phyloP scores from a whole-genome alignment of 2,113 vertebrate species.

The Otolemur garnettii region DNA sequence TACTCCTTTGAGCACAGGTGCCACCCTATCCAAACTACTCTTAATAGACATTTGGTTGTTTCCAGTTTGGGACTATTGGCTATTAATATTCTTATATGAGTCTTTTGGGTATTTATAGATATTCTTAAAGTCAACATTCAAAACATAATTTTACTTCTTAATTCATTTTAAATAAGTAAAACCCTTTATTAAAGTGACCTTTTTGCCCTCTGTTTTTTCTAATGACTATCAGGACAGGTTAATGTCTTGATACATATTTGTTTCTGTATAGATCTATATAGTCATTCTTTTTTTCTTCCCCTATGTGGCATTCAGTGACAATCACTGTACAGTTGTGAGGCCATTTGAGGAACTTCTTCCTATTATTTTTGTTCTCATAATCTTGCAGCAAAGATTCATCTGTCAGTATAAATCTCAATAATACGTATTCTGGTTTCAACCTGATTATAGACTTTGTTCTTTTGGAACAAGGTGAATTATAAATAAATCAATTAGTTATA shows the following conservation, averaged over 20 bases:
- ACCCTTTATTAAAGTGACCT: neutral
- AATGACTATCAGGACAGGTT: neutral
- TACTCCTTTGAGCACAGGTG: too few relatives aligned
- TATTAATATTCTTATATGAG: neutral
- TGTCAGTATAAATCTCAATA: neutral
- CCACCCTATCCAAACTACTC: neutral
- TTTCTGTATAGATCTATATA: neutral
- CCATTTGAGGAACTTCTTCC: fast-evolving
- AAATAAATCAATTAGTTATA: constrained; percentile 7
- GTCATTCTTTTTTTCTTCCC: neutral
- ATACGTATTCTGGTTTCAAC: neutral
- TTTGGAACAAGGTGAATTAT: neutral
- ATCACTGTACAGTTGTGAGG: neutral
- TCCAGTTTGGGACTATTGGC: neutral
- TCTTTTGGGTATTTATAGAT: neutral
- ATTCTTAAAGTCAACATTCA: neutral
- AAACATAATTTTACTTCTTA: neutral
- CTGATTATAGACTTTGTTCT: neutral
- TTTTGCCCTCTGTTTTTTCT: neutral
- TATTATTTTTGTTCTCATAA: neutral
- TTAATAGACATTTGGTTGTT: neutral
- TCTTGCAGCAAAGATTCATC: neutral
- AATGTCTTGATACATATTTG: neutral
- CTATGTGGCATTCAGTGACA: neutral
- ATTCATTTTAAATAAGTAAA: constrained; percentile 39